Percentiles rank a stretch among this genome's conserved stretches.
These are phyloP conservation scores for Prionailurus bengalensis DNA, from an alignment of 2,113 vertebrate genomes.

Conservation along the genomic window DNA sequence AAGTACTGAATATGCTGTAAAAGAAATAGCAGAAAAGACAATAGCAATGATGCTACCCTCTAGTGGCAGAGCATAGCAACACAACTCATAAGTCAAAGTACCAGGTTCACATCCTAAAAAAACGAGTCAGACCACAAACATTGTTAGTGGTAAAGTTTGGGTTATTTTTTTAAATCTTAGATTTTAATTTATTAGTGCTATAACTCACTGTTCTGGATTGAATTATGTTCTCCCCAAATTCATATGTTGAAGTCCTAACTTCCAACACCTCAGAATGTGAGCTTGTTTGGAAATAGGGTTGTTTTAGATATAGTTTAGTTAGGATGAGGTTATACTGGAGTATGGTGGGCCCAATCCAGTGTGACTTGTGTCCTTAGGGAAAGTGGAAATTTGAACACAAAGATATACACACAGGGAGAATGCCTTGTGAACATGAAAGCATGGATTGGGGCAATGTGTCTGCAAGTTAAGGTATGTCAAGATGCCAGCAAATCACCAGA, in stretches of 20 bases:
- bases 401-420: not conserved
- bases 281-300: not conserved
- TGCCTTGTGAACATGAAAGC: not conserved
- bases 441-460: too few species aligned
- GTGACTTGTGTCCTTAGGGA: not conserved
- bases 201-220: not conserved
- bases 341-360: not conserved
- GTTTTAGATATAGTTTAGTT: not conserved
- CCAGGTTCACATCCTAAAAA: not conserved
- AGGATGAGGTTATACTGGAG: not conserved
- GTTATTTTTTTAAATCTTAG: not conserved
- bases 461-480: not conserved
- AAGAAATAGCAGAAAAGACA: not conserved
- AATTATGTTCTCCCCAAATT: not conserved
- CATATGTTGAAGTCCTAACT: not conserved
- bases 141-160: not conserved
- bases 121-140: not conserved
- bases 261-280: not conserved
- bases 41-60: not conserved
- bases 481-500: not conserved
- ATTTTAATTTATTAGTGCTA: not conserved
- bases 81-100: not conserved
- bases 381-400: not conserved
- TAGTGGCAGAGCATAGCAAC: slow-evolving; percentile 12
- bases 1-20: not conserved